Evolutionary conservation across 2,113 vertebrate species (phyloP).

Genomic region (Silurus asotus): DNA sequence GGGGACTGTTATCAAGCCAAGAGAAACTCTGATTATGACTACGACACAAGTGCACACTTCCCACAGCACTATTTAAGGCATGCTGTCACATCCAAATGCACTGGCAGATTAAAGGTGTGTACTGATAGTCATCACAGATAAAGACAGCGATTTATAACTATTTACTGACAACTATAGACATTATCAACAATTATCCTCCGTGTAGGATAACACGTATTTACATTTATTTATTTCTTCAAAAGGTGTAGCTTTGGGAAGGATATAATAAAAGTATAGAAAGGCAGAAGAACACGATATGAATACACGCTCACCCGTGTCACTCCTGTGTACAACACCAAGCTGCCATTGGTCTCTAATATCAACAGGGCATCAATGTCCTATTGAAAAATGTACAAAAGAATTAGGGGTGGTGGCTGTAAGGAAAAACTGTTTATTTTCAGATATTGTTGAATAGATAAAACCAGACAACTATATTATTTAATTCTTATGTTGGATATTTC

Average conservation of each 20-base stretch:
- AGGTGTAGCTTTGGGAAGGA: not conserved
- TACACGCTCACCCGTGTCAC: conserved; percentile 77
- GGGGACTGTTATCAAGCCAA: not conserved
- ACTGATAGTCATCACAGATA: not conserved
- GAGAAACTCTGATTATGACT: not conserved
- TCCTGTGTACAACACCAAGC: conserved; percentile 92
- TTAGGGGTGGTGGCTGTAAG: not conserved
- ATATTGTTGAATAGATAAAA: too few relatives aligned
- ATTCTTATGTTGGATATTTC: too few relatives aligned
- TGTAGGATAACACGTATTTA: not conserved
- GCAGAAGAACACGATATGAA: not conserved
- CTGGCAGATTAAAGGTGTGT: not conserved
- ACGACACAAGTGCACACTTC: not conserved
- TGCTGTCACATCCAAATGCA: not conserved
- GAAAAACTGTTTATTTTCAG: not conserved
- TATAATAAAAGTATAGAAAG: not conserved
- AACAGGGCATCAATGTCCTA: conserved; percentile 87
- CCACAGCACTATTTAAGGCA: not conserved
- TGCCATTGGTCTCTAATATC: conserved; percentile 88
- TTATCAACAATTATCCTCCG: too few relatives aligned
- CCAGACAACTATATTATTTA: too few relatives aligned
- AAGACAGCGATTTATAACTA: not conserved
- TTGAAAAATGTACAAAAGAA: not conserved
- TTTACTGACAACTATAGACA: too few relatives aligned
- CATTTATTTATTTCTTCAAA: not conserved